Conservation (phyloP, 2,113 vertebrate genomes). For the Aegotheles bennettii region DNA sequence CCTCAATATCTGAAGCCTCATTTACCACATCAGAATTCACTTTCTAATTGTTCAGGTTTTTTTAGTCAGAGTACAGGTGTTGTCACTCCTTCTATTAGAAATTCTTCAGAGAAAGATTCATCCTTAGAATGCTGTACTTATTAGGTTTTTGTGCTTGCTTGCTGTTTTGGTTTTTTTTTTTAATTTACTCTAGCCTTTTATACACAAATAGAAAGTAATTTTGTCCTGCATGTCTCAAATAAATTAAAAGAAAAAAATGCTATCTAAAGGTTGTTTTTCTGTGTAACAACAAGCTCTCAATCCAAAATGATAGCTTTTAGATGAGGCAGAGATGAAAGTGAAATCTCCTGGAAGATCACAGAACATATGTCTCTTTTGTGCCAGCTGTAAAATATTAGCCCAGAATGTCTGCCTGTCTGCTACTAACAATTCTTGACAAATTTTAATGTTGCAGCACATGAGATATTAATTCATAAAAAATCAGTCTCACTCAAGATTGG, state of each 20-base stretch:
- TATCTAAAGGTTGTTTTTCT: background rate
- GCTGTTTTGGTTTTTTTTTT: too few relatives aligned
- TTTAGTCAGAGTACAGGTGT: slow-evolving; percentile 22
- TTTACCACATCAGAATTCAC: slow-evolving; percentile 52
- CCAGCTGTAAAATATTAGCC: slow-evolving; percentile 1
- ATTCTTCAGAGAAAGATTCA: background rate
- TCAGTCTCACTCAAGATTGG: background rate
- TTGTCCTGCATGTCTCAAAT: background rate
- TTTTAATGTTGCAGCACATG: background rate
- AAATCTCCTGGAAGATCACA: slow-evolving; percentile 12
- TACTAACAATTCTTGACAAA: background rate
- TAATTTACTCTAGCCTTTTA: background rate
- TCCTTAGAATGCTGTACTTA: background rate
- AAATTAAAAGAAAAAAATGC: background rate
- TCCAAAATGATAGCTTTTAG: background rate
- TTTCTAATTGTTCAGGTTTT: slow-evolving; percentile 43
- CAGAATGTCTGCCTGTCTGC: background rate
- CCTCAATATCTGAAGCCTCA: slow-evolving; percentile 59
- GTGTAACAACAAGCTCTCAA: background rate
- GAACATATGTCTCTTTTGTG: background rate
- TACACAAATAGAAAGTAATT: background rate
- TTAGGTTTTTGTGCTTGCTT: background rate
- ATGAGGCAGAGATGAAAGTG: background rate
- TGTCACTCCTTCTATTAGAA: background rate
- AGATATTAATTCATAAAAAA: background rate